These are phyloP conservation scores for Troides aeacus DNA, from an alignment of 2,888 invertebrate species.

Conservation along the genomic window DNA sequence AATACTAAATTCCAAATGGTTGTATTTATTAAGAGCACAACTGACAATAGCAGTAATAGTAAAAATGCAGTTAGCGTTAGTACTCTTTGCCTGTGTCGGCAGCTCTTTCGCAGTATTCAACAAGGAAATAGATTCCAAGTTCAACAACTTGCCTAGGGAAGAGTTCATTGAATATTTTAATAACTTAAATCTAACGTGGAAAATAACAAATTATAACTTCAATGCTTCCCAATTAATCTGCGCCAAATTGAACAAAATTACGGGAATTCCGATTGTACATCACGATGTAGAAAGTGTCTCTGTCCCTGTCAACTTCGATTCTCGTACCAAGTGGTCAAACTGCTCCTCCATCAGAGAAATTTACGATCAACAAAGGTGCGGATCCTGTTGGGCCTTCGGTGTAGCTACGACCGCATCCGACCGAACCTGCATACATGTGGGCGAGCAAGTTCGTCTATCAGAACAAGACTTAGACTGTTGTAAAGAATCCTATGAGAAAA, in stretches of 20 bases:
- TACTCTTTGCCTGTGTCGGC: not conserved
- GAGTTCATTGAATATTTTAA: conserved; percentile 16
- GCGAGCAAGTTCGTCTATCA: conserved; percentile 79
- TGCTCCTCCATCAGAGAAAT: conserved; percentile 87
- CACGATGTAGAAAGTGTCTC: not conserved
- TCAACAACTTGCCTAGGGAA: not conserved
- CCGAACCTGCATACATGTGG: conserved; percentile 86
- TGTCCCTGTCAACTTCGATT: conserved; percentile 2
- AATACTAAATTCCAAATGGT: not conserved
- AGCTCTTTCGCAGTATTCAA: not conserved
- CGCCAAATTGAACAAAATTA: not conserved
- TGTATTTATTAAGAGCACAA: not conserved
- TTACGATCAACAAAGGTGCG: conserved; percentile 89
- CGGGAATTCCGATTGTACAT: conserved; percentile 1
- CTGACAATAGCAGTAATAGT: too few relatives aligned
- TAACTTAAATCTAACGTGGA: conserved; percentile 7
- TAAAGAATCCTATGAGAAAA: conserved; percentile 78
- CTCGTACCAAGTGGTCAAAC: conserved; percentile 44
- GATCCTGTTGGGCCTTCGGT: conserved; percentile 92
- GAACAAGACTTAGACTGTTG: conserved; percentile 83
- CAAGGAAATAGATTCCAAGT: conserved; percentile 10
- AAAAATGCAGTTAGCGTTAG: conserved; percentile 3
- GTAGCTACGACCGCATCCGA: conserved; percentile 91
- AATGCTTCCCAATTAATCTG: not conserved
- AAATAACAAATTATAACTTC: not conserved